These are phyloP conservation scores for Aplodontia rufa DNA, from an alignment of 2,113 vertebrate genomes.

Conservation along the genomic window DNA sequence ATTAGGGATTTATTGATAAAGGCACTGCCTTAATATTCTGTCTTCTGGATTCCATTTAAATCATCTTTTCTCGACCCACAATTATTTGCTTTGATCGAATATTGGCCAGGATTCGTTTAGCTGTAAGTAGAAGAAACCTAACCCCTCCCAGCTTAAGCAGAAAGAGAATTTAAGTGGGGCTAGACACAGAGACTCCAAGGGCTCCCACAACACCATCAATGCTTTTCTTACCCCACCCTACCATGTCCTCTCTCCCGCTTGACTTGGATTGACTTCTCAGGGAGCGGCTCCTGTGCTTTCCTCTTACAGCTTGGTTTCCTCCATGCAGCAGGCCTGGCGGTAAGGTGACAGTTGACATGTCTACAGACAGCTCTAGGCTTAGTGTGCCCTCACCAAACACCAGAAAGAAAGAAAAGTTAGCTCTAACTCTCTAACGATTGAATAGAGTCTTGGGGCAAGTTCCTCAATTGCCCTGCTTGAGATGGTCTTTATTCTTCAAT, in stretches of 20 bases:
- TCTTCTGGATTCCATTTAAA: constrained; percentile 69
- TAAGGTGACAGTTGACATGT: background rate
- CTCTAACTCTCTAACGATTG: background rate
- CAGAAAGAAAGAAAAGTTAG: background rate
- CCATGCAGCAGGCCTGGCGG: too few relatives aligned
- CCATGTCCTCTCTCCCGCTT: background rate
- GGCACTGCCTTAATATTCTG: constrained; percentile 56
- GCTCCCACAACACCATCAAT: background rate
- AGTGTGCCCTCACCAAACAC: background rate
- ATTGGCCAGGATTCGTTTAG: constrained; percentile 12
- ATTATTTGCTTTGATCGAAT: constrained; percentile 62
- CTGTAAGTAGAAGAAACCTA: constrained; percentile 23
- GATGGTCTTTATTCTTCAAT: background rate
- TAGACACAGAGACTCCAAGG: background rate
- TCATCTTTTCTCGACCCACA: constrained; percentile 65
- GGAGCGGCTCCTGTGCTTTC: background rate
- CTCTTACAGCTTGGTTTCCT: background rate
- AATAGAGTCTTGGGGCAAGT: background rate
- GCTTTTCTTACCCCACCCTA: background rate
- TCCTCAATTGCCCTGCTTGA: background rate
- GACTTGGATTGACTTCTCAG: background rate
- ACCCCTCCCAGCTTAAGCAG: background rate
- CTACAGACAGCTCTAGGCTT: background rate
- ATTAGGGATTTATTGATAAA: constrained; percentile 75
- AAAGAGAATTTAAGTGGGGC: background rate